Percentiles rank a stretch among this genome's conserved stretches.
These are phyloP conservation scores for Macrosteles quadrilineatus DNA, from an alignment of 1,140 invertebrate species.

Conservation along the genomic window DNA sequence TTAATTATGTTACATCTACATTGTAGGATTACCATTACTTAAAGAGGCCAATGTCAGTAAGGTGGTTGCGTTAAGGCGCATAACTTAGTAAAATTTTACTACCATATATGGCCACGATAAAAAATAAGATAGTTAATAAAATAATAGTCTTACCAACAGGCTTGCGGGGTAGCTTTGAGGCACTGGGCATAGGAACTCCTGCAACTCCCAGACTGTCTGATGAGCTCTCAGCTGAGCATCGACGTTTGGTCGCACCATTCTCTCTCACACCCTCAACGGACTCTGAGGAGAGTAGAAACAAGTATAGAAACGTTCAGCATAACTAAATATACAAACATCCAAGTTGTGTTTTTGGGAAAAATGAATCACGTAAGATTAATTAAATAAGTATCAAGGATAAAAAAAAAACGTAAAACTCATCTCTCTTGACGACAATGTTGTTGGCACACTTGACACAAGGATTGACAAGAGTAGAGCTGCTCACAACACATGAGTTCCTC, in stretches of 20 bases:
- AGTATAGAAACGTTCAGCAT: not conserved
- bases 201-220: conserved; percentile 6
- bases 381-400: too few species aligned
- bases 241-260: conserved; percentile 12
- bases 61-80: too few species aligned
- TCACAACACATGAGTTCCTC: conserved; percentile 67
- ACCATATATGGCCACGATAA: too few species aligned
- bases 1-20: too few species aligned
- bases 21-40: too few species aligned
- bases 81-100: too few species aligned
- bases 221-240: conserved; percentile 30
- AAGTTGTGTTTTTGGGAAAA: too few species aligned
- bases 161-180: conserved; percentile 52
- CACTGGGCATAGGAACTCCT: not conserved
- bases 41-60: too few species aligned
- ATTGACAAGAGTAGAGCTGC: conserved; percentile 52
- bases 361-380: too few species aligned
- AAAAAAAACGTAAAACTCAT: too few species aligned
- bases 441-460: conserved; percentile 34
- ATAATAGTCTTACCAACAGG: conserved; percentile 52
- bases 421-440: not conserved
- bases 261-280: not conserved
- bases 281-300: not conserved
- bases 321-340: too few species aligned
- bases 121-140: too few species aligned